These are phyloP conservation scores for Microcebus tavaratra DNA, from an alignment of 2,113 vertebrate species.

Conservation along the genomic window DNA sequence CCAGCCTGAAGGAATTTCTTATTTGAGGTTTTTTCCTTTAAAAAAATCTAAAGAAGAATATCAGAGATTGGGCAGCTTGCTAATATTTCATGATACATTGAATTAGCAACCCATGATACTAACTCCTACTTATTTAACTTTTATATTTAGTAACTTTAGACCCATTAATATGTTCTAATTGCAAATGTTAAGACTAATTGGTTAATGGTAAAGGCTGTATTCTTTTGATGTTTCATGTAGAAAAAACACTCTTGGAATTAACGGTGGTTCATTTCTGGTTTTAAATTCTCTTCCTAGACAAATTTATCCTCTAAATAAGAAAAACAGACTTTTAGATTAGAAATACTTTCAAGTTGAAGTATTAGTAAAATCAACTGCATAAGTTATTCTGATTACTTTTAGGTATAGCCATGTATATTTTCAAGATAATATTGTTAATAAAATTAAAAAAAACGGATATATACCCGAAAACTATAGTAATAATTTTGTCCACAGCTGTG, in stretches of 20 bases:
- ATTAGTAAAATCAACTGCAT: background rate
- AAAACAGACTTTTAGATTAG: background rate
- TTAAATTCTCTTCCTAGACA: background rate
- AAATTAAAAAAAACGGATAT: background rate
- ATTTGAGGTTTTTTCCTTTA: background rate
- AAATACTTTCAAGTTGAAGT: background rate
- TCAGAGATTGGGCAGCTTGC: background rate
- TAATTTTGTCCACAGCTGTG: background rate
- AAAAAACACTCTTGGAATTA: background rate
- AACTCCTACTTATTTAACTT: background rate
- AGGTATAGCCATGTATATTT: background rate
- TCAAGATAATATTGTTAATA: background rate
- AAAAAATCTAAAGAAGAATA: background rate
- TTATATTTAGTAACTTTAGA: background rate
- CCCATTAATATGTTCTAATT: background rate
- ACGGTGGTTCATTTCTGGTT: background rate
- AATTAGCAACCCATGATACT: background rate
- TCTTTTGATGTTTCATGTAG: background rate
- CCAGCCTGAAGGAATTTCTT: background rate
- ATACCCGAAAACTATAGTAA: background rate
- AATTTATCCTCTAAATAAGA: background rate
- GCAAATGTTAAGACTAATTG: background rate
- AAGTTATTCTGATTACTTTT: background rate
- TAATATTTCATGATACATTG: background rate
- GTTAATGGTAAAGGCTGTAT: background rate